phyloP scores from a whole-genome alignment of 2,113 vertebrate species.

The Lepus timidus region DNA sequence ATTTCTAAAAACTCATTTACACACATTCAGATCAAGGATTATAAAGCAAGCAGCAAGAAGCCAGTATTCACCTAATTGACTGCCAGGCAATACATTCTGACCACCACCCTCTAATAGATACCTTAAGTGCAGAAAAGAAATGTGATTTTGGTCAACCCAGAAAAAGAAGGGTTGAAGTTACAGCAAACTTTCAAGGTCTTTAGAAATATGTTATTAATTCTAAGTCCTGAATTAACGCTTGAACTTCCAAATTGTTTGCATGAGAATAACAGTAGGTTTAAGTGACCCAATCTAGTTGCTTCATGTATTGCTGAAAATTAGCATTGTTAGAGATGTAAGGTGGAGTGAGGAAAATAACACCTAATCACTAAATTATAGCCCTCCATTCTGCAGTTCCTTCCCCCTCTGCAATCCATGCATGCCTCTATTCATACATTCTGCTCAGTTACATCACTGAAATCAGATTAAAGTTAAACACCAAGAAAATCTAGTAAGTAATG shows the following conservation, averaged over 20 bases:
- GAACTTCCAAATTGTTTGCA: background rate
- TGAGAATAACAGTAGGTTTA: background rate
- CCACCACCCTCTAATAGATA: background rate
- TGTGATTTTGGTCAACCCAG: background rate
- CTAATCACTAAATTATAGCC: background rate
- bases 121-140: background rate
- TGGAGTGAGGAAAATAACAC: background rate
- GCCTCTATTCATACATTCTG: background rate
- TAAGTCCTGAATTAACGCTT: background rate
- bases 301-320: constrained; percentile 18
- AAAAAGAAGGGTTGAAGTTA: background rate
- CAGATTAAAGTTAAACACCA: background rate
- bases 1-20: background rate
- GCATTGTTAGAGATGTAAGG: background rate
- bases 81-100: background rate
- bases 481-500: background rate
- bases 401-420: background rate
- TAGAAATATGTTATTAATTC: background rate
- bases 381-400: background rate
- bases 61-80: background rate
- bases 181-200: background rate
- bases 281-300: background rate
- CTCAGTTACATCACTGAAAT: background rate
- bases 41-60: background rate
- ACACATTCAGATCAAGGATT: background rate